Evolutionary conservation across 2,797 vertebrate genomes (phyloP), one percentile per base, ranked within the genome.

Genomic region (Tragopan temminckii): DNA sequence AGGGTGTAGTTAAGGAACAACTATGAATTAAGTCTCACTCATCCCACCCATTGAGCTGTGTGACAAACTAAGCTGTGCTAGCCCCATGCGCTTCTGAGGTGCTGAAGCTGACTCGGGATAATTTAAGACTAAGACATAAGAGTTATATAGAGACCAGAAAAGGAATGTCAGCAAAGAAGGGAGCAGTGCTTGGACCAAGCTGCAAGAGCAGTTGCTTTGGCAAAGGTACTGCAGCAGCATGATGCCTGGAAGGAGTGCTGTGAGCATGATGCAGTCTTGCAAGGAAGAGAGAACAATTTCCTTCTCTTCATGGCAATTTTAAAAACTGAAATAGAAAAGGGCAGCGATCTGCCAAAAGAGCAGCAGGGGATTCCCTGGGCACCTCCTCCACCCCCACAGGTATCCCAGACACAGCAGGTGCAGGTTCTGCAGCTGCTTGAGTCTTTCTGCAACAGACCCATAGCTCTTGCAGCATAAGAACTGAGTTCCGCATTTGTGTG

Each of bases 401-500:
- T 62, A 68, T 58, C 33, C 55, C 25, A 52, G 71, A 31, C 17
- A 58, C 50, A 43, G n/a, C 2, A 1, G 4, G 7, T 11, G 61
- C 53, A 62, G 59, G 42, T 68, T 9, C 48, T 40, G 67, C 46
- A 48, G 29, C 42, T 61, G 24, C 27, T 29, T 17, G 11, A n/a
- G 23, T 24, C 16, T 42, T 43, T 29, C 11, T 52, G n/a, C 63
- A n/a, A 33, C 64, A 85, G 42, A 48, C 8, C 25, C 46, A 35
- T 17, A 24, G 36, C 18, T 50, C 33, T 45, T 85, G 46, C 69
- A 45, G 2, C 13, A 11, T 29, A 24, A 57, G 42, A 42, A n/a
- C 36, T 0, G 0, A 20, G 52, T 86, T 78, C 29, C 18, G n/a
- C 21, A 9, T 85, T 18, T 25, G 11, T 36, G 18, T 16, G 12